These are phyloP conservation scores for Drosophila anomalata DNA, from an alignment of 2,888 invertebrate genomes.

Conservation along the genomic window DNA sequence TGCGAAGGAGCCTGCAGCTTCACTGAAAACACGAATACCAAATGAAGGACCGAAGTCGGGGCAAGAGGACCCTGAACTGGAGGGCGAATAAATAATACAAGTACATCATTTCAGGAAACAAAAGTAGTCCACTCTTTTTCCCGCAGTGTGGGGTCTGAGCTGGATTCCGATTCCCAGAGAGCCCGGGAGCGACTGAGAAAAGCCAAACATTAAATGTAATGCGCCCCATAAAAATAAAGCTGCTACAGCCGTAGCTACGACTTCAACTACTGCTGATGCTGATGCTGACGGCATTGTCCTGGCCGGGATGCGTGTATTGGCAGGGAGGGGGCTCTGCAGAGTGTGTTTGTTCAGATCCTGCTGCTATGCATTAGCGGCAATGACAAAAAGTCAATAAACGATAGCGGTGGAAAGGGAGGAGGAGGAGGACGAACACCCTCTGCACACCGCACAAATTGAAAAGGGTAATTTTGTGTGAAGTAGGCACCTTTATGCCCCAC, in stretches of 20 bases:
- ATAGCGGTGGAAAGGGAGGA: conserved; percentile 15
- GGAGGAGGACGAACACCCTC: neutral
- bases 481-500: conserved; percentile 67
- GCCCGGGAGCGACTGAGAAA: conserved; percentile 70
- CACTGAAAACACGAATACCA: neutral
- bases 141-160: conserved; percentile 12
- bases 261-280: conserved; percentile 33
- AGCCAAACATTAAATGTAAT: conserved; percentile 78
- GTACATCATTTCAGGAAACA: neutral
- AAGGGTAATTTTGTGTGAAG: conserved; percentile 81
- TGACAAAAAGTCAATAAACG: conserved; percentile 78
- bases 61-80: neutral
- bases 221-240: conserved; percentile 75
- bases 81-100: no score
- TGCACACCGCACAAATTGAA: conserved; percentile 71
- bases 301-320: conserved; percentile 31
- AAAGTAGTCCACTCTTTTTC: neutral
- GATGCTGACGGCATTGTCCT: conserved; percentile 34
- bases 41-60: neutral
- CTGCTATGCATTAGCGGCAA: conserved; percentile 75
- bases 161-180: conserved; percentile 34
- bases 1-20: neutral
- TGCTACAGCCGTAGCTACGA: conserved; percentile 46
- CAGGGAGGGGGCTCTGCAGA: conserved; percentile 3
- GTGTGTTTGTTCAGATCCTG: conserved; percentile 42